Percentiles rank a stretch among this genome's conserved stretches.
phyloP scores from a whole-genome alignment of 2,797 vertebrate genomes.

The Garrulus glandarius region DNA sequence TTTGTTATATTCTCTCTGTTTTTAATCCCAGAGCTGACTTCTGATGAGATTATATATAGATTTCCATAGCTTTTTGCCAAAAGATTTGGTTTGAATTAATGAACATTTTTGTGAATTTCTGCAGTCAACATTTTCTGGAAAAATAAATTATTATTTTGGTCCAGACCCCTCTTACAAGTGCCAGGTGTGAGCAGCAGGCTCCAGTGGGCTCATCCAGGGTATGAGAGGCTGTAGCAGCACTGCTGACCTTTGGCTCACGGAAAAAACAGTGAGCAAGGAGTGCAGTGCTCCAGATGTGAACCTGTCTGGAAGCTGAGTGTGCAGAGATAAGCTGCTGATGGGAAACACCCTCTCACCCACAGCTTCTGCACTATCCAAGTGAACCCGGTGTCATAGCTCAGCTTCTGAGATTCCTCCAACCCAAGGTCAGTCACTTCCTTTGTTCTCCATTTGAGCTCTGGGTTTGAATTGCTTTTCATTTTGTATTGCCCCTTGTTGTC shows the following conservation, averaged over 20 bases:
- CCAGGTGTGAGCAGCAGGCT: not conserved
- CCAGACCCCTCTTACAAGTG: fast-evolving
- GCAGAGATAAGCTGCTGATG: not conserved
- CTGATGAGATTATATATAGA: not conserved
- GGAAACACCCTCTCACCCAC: not conserved
- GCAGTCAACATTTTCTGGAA: not conserved
- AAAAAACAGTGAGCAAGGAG: not conserved
- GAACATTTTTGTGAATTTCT: not conserved
- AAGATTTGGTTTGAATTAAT: not conserved
- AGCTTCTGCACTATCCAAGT: not conserved
- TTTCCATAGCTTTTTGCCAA: not conserved
- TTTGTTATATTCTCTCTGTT: not conserved
- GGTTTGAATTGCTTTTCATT: not conserved
- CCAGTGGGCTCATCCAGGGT: not conserved
- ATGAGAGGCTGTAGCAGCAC: not conserved
- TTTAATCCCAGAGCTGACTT: not conserved
- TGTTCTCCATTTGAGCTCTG: not conserved
- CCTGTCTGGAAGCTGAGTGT: not conserved
- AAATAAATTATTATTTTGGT: not conserved
- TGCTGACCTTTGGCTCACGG: not conserved
- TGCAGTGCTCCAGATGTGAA: not conserved
- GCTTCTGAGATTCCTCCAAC: not conserved
- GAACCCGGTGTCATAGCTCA: not conserved
- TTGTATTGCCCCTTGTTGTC: not conserved
- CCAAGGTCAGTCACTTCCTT: not conserved